A percentile compares a stretch with the other conserved stretches of the same genome.
Conservation (phyloP, 2,888 invertebrate genomes). For the Syrphus vitripennis region DNA sequence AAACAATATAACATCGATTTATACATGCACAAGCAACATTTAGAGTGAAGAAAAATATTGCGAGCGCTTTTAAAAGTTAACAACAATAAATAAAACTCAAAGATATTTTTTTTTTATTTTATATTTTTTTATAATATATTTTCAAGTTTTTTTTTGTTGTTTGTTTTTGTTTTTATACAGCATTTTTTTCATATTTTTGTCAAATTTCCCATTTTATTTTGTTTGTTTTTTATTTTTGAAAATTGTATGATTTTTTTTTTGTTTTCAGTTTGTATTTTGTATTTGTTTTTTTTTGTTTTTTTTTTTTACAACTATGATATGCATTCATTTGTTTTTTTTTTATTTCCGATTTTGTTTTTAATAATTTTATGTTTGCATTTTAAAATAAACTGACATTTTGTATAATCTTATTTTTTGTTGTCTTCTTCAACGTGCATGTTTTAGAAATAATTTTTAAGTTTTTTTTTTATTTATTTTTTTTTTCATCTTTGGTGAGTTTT, state of each 20-base stretch:
- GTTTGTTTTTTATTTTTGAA: constrained; percentile 72
- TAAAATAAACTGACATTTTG: constrained; percentile 71
- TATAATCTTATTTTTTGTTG: constrained; percentile 44
- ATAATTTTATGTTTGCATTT: constrained; percentile 72
- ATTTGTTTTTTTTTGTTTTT: constrained; percentile 40
- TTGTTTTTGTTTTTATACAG: constrained; percentile 73
- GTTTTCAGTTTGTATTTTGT: constrained; percentile 65
- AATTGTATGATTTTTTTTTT: constrained; percentile 71
- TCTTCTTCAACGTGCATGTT: constrained; percentile 64
- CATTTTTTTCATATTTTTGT: constrained; percentile 75
- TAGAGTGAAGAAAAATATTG: constrained; percentile 61
- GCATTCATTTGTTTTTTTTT: constrained; percentile 83
- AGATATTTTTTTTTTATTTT: constrained; percentile 71
- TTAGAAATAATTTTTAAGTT: constrained; percentile 63
- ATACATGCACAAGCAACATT: constrained; percentile 70
- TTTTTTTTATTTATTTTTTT: constrained; percentile 24
- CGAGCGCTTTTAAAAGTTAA: constrained; percentile 34
- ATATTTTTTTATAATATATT: constrained; percentile 77
- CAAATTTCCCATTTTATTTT: constrained; percentile 72
- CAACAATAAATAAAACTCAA: constrained; percentile 55
- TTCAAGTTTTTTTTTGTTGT: constrained; percentile 77
- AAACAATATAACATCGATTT: constrained; percentile 58
- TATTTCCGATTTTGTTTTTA: constrained; percentile 72
- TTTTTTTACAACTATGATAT: constrained; percentile 91
- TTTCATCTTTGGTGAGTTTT: constrained; percentile 43